Evolutionary conservation across 1,140 invertebrate genomes (phyloP).

Genomic region (Conus betulinus): DNA sequence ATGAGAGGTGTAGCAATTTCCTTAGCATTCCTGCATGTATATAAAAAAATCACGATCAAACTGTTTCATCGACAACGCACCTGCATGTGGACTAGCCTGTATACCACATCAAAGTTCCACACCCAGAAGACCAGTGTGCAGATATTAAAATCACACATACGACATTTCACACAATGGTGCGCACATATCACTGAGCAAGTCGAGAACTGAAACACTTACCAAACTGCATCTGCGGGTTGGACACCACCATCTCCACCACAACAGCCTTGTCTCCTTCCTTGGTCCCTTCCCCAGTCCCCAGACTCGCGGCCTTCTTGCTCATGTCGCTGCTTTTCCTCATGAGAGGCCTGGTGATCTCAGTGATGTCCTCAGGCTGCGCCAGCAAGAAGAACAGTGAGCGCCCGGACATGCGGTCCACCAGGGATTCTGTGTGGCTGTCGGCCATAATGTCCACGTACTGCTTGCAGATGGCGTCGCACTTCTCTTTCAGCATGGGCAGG

Average conservation of each 20-base stretch:
- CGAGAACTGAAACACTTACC: not conserved
- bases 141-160: too few species aligned
- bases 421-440: conserved; percentile 79
- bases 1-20: too few species aligned
- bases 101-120: too few species aligned
- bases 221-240: not conserved
- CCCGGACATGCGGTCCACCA: conserved; percentile 79
- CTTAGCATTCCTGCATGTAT: too few species aligned
- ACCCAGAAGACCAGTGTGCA: too few species aligned
- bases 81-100: too few species aligned
- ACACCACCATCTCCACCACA: not conserved
- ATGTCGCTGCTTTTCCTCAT: conserved; percentile 2
- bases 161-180: too few species aligned
- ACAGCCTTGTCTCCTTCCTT: not conserved
- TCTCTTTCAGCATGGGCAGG: conserved; percentile 55
- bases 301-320: not conserved
- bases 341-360: conserved; percentile 72
- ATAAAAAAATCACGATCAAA: too few species aligned
- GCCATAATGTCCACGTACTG: conserved; percentile 81
- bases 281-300: not conserved
- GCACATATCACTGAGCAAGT: too few species aligned
- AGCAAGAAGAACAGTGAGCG: conserved; percentile 82
- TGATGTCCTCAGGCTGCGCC: conserved; percentile 81
- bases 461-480: conserved; percentile 81
- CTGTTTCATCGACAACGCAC: too few species aligned